Conservation (phyloP, 2,888 invertebrate genomes). For the Sturmia bella region DNA sequence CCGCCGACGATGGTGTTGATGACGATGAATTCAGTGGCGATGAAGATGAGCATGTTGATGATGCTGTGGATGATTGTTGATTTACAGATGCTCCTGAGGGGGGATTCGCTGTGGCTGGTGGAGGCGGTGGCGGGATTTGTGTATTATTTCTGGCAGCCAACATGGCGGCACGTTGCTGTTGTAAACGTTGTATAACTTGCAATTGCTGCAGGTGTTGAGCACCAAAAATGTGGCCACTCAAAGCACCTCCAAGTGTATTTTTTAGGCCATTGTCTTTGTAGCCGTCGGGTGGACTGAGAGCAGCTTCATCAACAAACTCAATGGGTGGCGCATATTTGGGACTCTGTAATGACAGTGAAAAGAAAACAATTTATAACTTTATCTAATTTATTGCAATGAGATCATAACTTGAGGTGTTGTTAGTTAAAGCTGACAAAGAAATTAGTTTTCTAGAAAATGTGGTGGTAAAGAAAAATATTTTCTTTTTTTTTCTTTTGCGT, state of each 20-base stretch:
- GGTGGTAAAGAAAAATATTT: no score
- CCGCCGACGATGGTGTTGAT: slow-evolving; percentile 24
- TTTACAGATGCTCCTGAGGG: slow-evolving; percentile 67
- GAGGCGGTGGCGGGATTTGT: slow-evolving; percentile 73
- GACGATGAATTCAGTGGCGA: slow-evolving; percentile 59
- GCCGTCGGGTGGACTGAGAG: slow-evolving; percentile 94
- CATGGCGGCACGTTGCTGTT: slow-evolving; percentile 84
- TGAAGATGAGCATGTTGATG: slow-evolving; percentile 48
- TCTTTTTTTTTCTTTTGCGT: no score
- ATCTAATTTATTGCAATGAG: no score
- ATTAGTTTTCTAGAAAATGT: no score
- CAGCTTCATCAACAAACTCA: slow-evolving; percentile 90
- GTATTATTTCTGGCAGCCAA: slow-evolving; percentile 82
- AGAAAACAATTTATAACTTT: slow-evolving; percentile 3
- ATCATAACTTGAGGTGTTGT: no score
- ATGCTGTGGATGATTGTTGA: slow-evolving; percentile 56
- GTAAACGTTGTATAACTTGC: slow-evolving; percentile 85
- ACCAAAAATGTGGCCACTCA: slow-evolving; percentile 86
- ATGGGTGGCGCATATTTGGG: slow-evolving; percentile 86
- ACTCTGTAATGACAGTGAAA: slow-evolving; percentile 78
- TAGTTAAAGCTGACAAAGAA: no score
- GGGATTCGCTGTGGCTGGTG: slow-evolving; percentile 69
- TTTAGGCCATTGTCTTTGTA: slow-evolving; percentile 92
- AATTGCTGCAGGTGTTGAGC: slow-evolving; percentile 85
- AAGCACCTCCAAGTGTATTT: slow-evolving; percentile 84